Conservation (phyloP, 2,113 vertebrate genomes). For the Rhombomys opimus region DNA sequence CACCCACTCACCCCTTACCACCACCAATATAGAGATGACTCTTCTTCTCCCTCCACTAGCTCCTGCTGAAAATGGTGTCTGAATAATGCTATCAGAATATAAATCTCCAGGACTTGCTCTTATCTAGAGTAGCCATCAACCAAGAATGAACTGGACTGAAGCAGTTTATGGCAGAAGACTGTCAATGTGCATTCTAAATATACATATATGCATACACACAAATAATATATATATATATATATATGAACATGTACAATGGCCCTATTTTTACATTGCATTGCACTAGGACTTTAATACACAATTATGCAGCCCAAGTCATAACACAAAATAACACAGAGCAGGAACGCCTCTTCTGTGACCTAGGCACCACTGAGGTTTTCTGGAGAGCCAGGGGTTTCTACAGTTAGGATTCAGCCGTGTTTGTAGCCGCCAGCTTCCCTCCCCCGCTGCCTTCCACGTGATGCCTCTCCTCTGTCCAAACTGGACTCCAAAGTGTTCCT, state of each 20-base stretch:
- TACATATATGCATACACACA: no score
- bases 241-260: background rate
- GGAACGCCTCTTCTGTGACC: background rate
- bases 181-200: background rate
- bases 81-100: constrained; percentile 24
- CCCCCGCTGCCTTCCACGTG: no score
- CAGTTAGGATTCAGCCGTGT: background rate
- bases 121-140: background rate
- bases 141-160: background rate
- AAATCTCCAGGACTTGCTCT: background rate
- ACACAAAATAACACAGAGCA: background rate
- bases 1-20: background rate
- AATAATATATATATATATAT: background rate
- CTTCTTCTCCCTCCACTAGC: background rate
- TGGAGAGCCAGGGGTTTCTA: background rate
- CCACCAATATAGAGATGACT: background rate
- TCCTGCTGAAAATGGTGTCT: background rate
- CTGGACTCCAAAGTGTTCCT: background rate
- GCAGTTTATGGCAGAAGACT: background rate
- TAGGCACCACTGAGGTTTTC: background rate
- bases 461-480: background rate
- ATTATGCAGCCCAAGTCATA: background rate
- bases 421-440: background rate
- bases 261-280: background rate
- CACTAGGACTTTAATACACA: background rate